Conservation (phyloP, 2,797 vertebrate genomes). For the Echeneis naucrates region DNA sequence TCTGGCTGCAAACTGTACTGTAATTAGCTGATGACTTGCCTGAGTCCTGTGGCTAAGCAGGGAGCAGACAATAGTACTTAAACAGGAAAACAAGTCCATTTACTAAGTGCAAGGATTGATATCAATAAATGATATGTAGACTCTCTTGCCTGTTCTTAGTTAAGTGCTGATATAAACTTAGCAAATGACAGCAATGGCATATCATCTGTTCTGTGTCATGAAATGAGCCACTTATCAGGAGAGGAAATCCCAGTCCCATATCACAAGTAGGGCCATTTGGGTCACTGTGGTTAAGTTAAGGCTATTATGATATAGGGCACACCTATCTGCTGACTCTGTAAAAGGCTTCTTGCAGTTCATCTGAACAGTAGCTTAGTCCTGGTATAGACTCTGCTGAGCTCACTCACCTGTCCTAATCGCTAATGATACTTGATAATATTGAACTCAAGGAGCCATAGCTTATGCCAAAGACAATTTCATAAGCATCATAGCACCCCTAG, state of each 20-base stretch:
- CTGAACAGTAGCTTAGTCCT: conserved; percentile 70
- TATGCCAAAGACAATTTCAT: conserved; percentile 70
- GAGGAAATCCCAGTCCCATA: conserved; percentile 38
- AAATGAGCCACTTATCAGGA: conserved; percentile 17
- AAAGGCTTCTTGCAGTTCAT: conserved; percentile 60
- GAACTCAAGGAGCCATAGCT: conserved; percentile 59
- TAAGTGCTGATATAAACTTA: conserved; percentile 6
- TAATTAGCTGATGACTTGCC: conserved; percentile 65
- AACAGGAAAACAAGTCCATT: conserved; percentile 48
- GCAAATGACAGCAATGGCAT: not conserved
- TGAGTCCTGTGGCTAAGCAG: conserved; percentile 44
- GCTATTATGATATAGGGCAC: conserved; percentile 79
- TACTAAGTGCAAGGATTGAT: conserved; percentile 10
- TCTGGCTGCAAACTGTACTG: conserved; percentile 49
- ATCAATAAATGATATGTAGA: conserved; percentile 12
- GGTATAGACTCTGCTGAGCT: conserved; percentile 69
- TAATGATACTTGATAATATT: conserved; percentile 71
- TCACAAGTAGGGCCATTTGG: conserved; percentile 56
- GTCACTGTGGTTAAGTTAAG: conserved; percentile 76
- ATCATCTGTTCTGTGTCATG: not conserved
- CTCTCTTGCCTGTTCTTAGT: not conserved
- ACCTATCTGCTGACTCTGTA: conserved; percentile 78
- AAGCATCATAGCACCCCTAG: conserved; percentile 47
- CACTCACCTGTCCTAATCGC: conserved; percentile 68
- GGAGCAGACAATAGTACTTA: conserved; percentile 32